Evolutionary conservation across 2,888 invertebrate genomes (phyloP), one percentile per base, ranked within the genome.

Genomic region (Ophraella communa): DNA sequence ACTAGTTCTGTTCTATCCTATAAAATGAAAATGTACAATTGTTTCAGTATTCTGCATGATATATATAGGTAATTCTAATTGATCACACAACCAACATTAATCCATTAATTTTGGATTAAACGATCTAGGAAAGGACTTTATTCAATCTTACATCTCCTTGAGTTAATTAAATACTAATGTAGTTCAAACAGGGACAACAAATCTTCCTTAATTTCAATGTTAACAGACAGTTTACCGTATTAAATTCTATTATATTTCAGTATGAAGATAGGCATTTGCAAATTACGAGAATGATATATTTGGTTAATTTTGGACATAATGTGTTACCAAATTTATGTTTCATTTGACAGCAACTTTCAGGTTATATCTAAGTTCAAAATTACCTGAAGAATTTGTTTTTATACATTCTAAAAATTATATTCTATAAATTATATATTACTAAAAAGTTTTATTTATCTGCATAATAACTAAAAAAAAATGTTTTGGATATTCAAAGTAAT

Each of bases 131-230:
- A 42, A 27, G 18, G 21, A 53, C 18, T 21, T 20, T 47, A 14
- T 39, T 24, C 17, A 39, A 17, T 11, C 39, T 35, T 21, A 24
- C 17, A 20, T 42, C 10, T 62, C 55, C 35, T 56, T 47, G n/a
- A 18, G 11, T 27, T 62, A 62, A 56, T 56, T 56, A 51, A 49
- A 56, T 55, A 45, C 45, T 54, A 62, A 62, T 62, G 30, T 55
- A 56, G 49, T 56, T 51, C 49, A 54, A 54, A 62, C 61, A 47
- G 55, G 33, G 18, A 49, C 49, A 62, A 62, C 62, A 62, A 55
- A 62, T 56, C 62, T 62, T n/a, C 54, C 42, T n/a, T 66, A 66
- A 66, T 66, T 66, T 55, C 62, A 51, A 18, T 51, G 55, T 35
- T 58, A 59, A 66, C 65, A 62, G 58, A 53, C 65, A 58, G 51